These are phyloP conservation scores for Dinothrombium tinctorium DNA, from an alignment of 1,140 invertebrate species.

Conservation along the genomic window DNA sequence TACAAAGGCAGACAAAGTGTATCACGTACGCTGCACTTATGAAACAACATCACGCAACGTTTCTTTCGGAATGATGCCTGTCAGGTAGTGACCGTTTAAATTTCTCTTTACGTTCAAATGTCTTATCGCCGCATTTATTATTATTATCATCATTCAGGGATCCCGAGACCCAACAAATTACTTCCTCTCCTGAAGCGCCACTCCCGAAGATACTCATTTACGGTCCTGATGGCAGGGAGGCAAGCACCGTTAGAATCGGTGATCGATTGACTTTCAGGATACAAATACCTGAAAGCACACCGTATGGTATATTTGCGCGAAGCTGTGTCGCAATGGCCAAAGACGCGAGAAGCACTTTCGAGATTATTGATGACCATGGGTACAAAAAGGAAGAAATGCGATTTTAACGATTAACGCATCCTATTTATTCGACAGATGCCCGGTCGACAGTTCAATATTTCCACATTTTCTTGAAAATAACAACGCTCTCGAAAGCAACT, in stretches of 20 bases:
- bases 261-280: conserved; percentile 83
- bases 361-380: conserved; percentile 85
- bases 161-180: conserved; percentile 83
- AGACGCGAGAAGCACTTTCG: conserved; percentile 81
- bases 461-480: conserved; percentile 45
- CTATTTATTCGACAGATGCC: conserved; percentile 36
- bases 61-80: conserved; percentile 89
- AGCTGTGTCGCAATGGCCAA: conserved; percentile 91
- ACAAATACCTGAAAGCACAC: conserved; percentile 83
- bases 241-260: conserved; percentile 77
- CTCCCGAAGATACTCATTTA: conserved; percentile 75
- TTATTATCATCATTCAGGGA: conserved; percentile 30
- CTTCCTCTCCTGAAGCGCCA: conserved; percentile 74
- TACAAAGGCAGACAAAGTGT: conserved; percentile 89
- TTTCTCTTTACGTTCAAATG: background rate
- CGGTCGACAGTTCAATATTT: conserved; percentile 75
- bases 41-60: conserved; percentile 90
- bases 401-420: too few species aligned
- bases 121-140: background rate
- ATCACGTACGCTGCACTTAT: conserved; percentile 86
- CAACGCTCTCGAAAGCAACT: conserved; percentile 59
- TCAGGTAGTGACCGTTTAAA: conserved; percentile 47
- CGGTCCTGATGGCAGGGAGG: conserved; percentile 54
- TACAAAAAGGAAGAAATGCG: conserved; percentile 22
- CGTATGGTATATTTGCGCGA: conserved; percentile 79